phyloP scores from a whole-genome alignment of 2,797 vertebrate genomes.

The Pitangus sulphuratus region DNA sequence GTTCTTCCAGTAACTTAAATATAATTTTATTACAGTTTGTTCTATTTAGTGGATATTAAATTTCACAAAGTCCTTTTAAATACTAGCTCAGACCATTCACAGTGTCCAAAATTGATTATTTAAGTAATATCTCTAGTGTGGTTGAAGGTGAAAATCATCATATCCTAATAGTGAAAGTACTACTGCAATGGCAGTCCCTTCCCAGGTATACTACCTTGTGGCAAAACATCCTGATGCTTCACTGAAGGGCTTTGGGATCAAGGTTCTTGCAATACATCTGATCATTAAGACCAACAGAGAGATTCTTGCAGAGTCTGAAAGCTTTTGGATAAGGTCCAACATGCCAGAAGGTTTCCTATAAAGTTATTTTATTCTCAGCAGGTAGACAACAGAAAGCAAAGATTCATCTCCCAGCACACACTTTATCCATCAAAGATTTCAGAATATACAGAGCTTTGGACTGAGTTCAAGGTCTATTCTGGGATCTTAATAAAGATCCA shows the following conservation, averaged over 20 bases:
- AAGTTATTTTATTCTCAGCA: background rate
- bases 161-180: background rate
- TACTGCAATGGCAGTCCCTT: background rate
- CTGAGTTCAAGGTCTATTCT: conserved; percentile 1
- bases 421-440: background rate
- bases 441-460: conserved; percentile 6
- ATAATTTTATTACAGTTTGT: background rate
- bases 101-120: background rate
- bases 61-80: background rate
- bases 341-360: background rate
- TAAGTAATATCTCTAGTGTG: background rate
- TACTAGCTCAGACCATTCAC: background rate
- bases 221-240: background rate
- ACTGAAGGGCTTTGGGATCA: background rate
- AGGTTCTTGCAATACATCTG: background rate
- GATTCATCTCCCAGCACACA: background rate
- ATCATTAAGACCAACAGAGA: background rate
- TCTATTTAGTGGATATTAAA: background rate
- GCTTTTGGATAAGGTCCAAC: background rate
- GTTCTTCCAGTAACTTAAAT: background rate
- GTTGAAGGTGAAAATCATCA: background rate
- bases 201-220: background rate
- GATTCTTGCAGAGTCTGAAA: background rate
- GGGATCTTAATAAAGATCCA: background rate
- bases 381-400: conserved; percentile 2